Evolutionary conservation across 2,797 vertebrate species (phyloP).

Genomic region (Onychomys leucogaster): DNA sequence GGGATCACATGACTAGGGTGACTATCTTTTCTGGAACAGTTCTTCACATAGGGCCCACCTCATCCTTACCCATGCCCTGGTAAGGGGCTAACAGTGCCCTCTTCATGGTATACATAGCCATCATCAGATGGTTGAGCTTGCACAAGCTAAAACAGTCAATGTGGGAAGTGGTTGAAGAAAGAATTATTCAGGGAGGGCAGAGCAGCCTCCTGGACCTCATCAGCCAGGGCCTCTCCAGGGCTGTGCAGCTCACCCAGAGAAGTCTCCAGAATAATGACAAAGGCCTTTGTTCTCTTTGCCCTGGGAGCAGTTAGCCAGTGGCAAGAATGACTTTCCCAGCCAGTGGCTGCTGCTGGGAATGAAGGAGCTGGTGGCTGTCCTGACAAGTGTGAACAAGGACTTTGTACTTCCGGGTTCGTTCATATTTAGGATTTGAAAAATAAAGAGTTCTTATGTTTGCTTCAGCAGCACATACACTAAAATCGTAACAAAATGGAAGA

Average conservation of each 20-base stretch:
- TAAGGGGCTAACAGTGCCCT: neutral
- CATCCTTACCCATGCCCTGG: neutral
- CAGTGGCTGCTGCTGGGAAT: neutral
- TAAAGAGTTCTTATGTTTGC: too few species aligned
- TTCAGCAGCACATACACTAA: too few species aligned
- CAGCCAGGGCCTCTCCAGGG: neutral
- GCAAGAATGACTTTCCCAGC: neutral
- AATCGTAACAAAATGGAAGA: neutral
- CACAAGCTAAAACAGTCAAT: neutral
- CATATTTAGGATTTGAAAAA: neutral
- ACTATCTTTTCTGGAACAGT: neutral
- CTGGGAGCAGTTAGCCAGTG: neutral
- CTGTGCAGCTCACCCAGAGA: neutral
- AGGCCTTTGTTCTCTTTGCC: neutral
- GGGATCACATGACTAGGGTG: neutral
- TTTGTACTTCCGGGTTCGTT: neutral
- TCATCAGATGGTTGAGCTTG: too few species aligned
- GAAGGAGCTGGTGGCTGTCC: neutral
- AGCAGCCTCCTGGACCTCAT: neutral
- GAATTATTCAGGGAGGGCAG: neutral
- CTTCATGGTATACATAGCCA: fast-evolving
- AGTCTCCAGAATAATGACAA: neutral
- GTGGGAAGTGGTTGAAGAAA: neutral
- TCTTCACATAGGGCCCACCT: neutral
- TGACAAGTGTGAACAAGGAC: neutral